These are phyloP conservation scores for Elanus axillaris DNA, from an alignment of 2,113 vertebrate genomes.

Conservation along the genomic window DNA sequence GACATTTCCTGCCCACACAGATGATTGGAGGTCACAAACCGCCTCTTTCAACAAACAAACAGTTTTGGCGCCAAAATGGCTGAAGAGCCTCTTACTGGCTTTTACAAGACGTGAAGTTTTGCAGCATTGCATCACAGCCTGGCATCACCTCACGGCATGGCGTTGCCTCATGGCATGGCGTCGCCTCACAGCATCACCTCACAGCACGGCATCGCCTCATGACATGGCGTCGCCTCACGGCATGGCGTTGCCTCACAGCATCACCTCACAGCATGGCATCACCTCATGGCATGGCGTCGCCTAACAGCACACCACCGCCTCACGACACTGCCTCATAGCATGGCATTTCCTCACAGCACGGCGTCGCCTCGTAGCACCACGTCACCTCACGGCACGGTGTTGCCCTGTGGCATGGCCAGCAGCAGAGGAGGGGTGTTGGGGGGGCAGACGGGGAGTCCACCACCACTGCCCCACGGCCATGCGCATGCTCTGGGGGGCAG, in stretches of 20 bases:
- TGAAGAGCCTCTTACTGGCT: background rate
- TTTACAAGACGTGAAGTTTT: background rate
- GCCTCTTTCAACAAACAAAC: background rate
- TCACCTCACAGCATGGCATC: fast-evolving
- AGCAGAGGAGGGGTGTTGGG: background rate
- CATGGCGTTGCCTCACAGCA: fast-evolving
- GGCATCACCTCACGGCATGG: background rate
- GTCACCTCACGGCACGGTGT: fast-evolving
- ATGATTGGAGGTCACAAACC: fast-evolving
- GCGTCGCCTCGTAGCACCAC: fast-evolving
- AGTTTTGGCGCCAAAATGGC: background rate
- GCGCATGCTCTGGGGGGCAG: fast-evolving
- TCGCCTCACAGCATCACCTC: fast-evolving
- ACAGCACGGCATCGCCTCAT: background rate
- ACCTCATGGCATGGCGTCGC: fast-evolving
- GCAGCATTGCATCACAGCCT: background rate
- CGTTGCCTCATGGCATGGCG: background rate
- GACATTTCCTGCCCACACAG: no score
- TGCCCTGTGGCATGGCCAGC: background rate
- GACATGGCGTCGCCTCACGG: background rate
- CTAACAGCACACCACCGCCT: background rate
- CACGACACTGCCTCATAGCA: fast-evolving
- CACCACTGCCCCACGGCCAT: fast-evolving
- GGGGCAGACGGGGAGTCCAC: background rate
- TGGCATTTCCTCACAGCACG: fast-evolving